These are phyloP conservation scores for Rousettus leschenaultii DNA, from an alignment of 2,113 vertebrate species.

Conservation along the genomic window DNA sequence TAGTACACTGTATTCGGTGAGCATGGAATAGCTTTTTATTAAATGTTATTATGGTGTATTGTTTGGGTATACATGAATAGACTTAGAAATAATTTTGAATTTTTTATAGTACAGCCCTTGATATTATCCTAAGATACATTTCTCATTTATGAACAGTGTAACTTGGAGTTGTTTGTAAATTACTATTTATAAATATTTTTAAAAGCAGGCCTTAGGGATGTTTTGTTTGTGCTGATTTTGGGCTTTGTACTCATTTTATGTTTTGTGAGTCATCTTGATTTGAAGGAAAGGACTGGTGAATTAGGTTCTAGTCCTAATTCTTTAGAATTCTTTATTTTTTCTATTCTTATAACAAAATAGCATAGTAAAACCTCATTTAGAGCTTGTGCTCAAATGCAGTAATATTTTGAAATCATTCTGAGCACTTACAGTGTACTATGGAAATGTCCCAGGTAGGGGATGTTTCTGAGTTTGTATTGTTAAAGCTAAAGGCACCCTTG, in stretches of 20 bases:
- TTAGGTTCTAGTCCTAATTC: background rate
- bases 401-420: background rate
- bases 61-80: background rate
- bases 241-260: background rate
- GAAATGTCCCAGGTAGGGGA: accelerated
- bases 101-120: background rate
- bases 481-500: background rate
- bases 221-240: background rate
- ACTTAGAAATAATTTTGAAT: background rate
- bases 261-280: background rate
- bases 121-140: background rate
- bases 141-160: background rate
- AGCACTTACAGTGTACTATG: background rate
- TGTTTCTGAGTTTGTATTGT: background rate
- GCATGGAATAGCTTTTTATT: background rate
- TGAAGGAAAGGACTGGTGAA: background rate
- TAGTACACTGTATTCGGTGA: background rate
- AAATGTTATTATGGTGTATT: background rate
- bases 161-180: background rate
- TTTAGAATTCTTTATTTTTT: background rate
- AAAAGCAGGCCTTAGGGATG: background rate
- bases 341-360: background rate
- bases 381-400: background rate
- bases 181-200: background rate
- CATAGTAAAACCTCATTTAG: background rate